Evolutionary conservation across 2,113 vertebrate species (phyloP), one percentile per base, ranked within the genome.

Genomic region (Entosphenus tridentatus): DNA sequence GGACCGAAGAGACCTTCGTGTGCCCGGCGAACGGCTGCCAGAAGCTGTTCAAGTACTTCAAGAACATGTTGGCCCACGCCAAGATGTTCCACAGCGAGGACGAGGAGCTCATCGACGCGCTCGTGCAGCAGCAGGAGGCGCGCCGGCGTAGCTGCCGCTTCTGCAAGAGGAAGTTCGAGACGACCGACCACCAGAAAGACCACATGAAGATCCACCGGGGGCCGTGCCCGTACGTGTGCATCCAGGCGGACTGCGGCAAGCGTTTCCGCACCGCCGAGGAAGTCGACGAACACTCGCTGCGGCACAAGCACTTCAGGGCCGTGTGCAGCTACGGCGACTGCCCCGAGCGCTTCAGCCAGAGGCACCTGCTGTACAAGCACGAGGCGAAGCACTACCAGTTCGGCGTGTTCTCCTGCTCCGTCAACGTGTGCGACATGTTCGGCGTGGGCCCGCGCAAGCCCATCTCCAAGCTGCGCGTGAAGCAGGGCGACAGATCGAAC

Each of bases 361-460:
- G 95, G 18, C 89, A 86, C 57, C 88, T 93, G 68, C 83, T 98
- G 6, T 98, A 95, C 77, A 92, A 96, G 72, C 93, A 98, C 0
- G 93, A 98, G 78, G 91, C 93, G 10, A 89, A 96, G 77, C 93
- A 98, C 75, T 98, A 96, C 78, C 81, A 90, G 71, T 89, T 96
- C 67, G 89, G 90, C 0, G 88, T 92, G 0, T 98, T 89, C 57
- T 86, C 82, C 3, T 98, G 93, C 74, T 83, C 78, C 6, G 81
- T 81, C 56, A 76, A 79, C 7, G 84, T 84, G 12, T 98, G 93
- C 78, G 88, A 82, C 73, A 90, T 89, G 68, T 98, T 87, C 73
- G 39, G 39, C 39, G 39, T 39, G 39, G 39, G 39, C 39, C 39
- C 39, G 6, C 39, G 39, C 39, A 39, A 39, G 39, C 39, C 39